Percentiles rank a stretch among this genome's conserved stretches.
These are phyloP conservation scores for Tachysurus fulvidraco DNA, from an alignment of 2,113 vertebrate species.

Conservation along the genomic window DNA sequence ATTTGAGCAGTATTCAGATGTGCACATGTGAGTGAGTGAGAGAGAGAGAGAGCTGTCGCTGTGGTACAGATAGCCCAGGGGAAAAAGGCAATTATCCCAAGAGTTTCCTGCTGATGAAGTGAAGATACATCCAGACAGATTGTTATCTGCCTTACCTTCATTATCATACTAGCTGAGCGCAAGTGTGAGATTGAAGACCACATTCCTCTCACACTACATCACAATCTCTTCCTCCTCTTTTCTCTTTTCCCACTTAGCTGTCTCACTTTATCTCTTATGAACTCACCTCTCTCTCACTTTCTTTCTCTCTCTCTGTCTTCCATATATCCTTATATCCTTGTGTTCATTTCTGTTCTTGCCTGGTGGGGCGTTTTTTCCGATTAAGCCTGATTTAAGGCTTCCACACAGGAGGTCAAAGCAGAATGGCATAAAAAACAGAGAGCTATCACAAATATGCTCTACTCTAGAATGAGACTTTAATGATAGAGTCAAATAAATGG, in stretches of 20 bases:
- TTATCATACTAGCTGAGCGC: constrained; percentile 38
- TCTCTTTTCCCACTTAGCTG: constrained; percentile 23
- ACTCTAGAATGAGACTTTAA: constrained; percentile 13
- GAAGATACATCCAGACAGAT: constrained; percentile 40
- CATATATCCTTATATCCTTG: background rate
- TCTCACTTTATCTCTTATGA: background rate
- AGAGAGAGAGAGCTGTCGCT: constrained; percentile 23
- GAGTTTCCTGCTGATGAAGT: constrained; percentile 45
- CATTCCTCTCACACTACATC: constrained; percentile 18
- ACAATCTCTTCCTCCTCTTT: constrained; percentile 7
- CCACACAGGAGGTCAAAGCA: constrained; percentile 29
- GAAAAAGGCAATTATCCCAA: constrained; percentile 53
- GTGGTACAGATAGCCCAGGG: constrained; percentile 38
- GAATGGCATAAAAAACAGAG: constrained; percentile 34
- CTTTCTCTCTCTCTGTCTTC: background rate
- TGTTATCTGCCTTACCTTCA: constrained; percentile 51
- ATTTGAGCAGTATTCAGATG: constrained; percentile 1
- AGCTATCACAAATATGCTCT: constrained; percentile 31
- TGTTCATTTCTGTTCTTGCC: constrained; percentile 1
- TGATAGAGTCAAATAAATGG: constrained; percentile 19
- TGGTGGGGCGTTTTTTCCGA: constrained; percentile 15
- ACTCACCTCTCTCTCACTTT: background rate
- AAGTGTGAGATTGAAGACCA: constrained; percentile 23
- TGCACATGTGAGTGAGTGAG: constrained; percentile 12
- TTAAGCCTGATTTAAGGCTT: constrained; percentile 46